Percentiles rank a stretch among this genome's conserved stretches.
Evolutionary conservation across 1,140 invertebrate species (phyloP).

Genomic region (Pemphigus obesinymphae): DNA sequence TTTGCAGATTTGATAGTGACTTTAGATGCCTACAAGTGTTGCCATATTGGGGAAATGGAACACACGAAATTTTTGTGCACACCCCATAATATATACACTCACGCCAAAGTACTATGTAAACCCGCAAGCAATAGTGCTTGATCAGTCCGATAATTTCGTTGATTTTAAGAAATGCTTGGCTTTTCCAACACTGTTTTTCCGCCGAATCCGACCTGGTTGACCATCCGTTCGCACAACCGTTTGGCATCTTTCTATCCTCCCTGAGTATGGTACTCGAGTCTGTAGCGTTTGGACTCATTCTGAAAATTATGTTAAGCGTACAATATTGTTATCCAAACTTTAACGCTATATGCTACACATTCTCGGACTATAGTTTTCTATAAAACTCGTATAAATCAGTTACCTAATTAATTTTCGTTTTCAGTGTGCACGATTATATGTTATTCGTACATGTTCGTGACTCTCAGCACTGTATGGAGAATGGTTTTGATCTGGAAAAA

Average conservation of each 20-base stretch:
- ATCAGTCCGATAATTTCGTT: background rate
- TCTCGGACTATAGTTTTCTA: no score
- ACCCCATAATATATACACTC: no score
- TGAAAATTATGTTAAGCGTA: background rate
- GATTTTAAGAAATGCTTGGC: conserved; percentile 8
- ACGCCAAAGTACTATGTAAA: conserved; percentile 37
- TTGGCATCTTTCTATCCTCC: background rate
- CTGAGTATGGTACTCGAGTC: conserved; percentile 20
- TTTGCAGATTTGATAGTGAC: no score
- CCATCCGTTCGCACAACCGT: conserved; percentile 26
- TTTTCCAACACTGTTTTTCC: background rate
- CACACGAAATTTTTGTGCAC: no score
- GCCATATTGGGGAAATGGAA: no score
- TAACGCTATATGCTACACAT: no score
- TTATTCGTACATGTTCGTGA: background rate
- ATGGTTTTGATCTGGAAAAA: background rate
- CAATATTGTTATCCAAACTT: no score
- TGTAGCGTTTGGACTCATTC: conserved; percentile 35
- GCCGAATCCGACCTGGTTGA: background rate
- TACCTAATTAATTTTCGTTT: background rate
- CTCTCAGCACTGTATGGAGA: background rate
- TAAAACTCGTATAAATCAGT: no score
- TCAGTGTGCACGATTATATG: background rate
- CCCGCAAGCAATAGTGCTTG: conserved; percentile 4
- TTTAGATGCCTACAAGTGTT: no score